Conservation (phyloP, 2,888 invertebrate genomes). For the Strigamia maritima region DNA sequence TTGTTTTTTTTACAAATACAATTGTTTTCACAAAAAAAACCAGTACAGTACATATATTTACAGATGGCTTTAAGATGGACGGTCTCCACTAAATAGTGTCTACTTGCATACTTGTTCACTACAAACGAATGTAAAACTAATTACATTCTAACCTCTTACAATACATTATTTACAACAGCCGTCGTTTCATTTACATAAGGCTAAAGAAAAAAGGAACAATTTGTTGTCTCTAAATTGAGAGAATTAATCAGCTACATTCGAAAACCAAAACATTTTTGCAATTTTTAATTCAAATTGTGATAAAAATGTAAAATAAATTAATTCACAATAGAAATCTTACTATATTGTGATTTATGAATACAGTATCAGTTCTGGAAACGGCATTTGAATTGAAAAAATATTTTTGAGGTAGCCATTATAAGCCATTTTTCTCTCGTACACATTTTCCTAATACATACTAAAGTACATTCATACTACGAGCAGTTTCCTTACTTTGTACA, state of each 20-base stretch:
- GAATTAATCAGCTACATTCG: background rate
- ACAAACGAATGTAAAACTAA: background rate
- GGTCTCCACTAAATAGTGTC: slow-evolving; percentile 11
- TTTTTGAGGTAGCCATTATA: slow-evolving; percentile 17
- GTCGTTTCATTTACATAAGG: background rate
- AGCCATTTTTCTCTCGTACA: background rate
- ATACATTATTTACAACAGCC: slow-evolving; percentile 7
- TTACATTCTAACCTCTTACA: slow-evolving; percentile 2
- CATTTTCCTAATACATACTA: background rate
- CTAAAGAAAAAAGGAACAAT: background rate
- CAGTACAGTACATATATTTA: slow-evolving; percentile 12
- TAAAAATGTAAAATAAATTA: no score
- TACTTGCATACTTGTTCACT: background rate
- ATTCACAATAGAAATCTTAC: no score
- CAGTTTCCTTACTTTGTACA: slow-evolving; percentile 15
- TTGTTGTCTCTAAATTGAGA: background rate
- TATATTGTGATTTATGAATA: no score
- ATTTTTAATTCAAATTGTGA: background rate
- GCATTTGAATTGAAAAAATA: background rate
- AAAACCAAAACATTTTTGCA: background rate
- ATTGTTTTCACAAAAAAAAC: slow-evolving; percentile 7
- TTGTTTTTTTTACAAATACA: background rate
- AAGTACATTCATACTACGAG: slow-evolving; percentile 4
- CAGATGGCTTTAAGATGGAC: slow-evolving; percentile 23
- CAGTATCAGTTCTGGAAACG: background rate